Percentiles rank a stretch among this genome's conserved stretches.
phyloP scores from a whole-genome alignment of 2,888 invertebrate genomes.

The Empis livida region DNA sequence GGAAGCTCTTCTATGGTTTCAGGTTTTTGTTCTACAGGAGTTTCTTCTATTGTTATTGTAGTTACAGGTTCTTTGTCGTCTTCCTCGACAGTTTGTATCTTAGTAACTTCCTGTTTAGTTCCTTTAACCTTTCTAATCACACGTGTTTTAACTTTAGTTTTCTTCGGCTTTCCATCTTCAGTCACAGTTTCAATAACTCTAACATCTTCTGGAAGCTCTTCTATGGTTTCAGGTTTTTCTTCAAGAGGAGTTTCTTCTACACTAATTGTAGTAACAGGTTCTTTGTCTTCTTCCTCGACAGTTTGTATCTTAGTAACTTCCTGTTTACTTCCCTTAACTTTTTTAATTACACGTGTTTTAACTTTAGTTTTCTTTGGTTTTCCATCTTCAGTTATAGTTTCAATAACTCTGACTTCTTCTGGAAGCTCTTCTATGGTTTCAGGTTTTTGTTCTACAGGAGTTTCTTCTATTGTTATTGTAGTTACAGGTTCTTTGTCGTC shows the following conservation, averaged over 20 bases:
- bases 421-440: constrained; percentile 17
- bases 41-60: constrained; percentile 16
- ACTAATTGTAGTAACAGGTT: constrained; percentile 22
- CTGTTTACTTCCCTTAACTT: constrained; percentile 20
- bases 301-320: constrained; percentile 22
- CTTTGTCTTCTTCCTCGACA: constrained; percentile 21
- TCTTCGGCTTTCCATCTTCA: constrained; percentile 19
- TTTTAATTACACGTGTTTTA: constrained; percentile 27
- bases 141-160: constrained; percentile 21
- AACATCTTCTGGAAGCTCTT: constrained; percentile 26
- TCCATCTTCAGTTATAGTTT: constrained; percentile 20
- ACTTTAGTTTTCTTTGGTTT: constrained; percentile 23
- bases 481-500: constrained; percentile 27
- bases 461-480: constrained; percentile 22
- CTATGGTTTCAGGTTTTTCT: constrained; percentile 27
- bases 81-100: constrained; percentile 23
- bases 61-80: constrained; percentile 24
- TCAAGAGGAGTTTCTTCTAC: constrained; percentile 20
- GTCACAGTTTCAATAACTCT: constrained; percentile 8
- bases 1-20: constrained; percentile 13
- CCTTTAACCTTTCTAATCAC: constrained; percentile 19
- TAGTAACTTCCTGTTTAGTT: constrained; percentile 20
- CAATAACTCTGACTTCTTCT: constrained; percentile 16
- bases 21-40: constrained; percentile 18
- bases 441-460: constrained; percentile 11